Evolutionary conservation across 2,113 vertebrate species (phyloP).

Genomic region (Arothron firmamentum): DNA sequence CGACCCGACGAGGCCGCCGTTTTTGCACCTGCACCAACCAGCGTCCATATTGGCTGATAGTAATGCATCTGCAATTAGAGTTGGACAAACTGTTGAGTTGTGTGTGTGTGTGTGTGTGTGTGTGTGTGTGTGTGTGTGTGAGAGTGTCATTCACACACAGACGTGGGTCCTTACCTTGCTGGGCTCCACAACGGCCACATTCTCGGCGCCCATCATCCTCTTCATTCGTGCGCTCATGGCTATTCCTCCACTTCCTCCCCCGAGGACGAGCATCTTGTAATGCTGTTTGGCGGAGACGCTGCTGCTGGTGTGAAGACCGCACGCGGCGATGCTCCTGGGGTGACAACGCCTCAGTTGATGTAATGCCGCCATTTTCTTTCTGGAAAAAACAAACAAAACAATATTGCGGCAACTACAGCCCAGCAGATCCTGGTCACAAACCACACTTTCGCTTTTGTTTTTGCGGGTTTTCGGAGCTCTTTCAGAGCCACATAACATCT

Average conservation of each 20-base stretch:
- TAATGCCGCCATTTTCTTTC: conserved; percentile 52
- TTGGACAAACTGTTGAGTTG: neutral
- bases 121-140: no score
- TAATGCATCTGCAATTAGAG: conserved; percentile 74
- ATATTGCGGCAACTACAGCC: conserved; percentile 1
- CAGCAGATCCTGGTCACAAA: no score
- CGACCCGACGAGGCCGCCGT: conserved; percentile 75
- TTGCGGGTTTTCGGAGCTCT: no score
- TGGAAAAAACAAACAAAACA: neutral
- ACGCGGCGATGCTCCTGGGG: conserved; percentile 2
- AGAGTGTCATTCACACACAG: neutral
- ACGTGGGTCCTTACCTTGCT: conserved; percentile 74
- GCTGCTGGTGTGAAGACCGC: conserved; percentile 59
- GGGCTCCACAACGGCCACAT: conserved; percentile 92
- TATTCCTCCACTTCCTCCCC: conserved; percentile 89
- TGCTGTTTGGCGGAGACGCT: conserved; percentile 74
- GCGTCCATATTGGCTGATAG: conserved; percentile 95
- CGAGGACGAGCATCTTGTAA: conserved; percentile 88
- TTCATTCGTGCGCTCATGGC: conserved; percentile 93
- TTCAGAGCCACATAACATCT: no score
- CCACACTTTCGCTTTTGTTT: no score
- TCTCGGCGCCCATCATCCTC: conserved; percentile 83
- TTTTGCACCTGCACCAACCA: conserved; percentile 93
- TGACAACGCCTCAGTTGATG: conserved; percentile 32
- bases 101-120: neutral